Evolutionary conservation across 2,113 vertebrate genomes (phyloP), one percentile per base, ranked within the genome.

Genomic region (Atlantisia rogersi): DNA sequence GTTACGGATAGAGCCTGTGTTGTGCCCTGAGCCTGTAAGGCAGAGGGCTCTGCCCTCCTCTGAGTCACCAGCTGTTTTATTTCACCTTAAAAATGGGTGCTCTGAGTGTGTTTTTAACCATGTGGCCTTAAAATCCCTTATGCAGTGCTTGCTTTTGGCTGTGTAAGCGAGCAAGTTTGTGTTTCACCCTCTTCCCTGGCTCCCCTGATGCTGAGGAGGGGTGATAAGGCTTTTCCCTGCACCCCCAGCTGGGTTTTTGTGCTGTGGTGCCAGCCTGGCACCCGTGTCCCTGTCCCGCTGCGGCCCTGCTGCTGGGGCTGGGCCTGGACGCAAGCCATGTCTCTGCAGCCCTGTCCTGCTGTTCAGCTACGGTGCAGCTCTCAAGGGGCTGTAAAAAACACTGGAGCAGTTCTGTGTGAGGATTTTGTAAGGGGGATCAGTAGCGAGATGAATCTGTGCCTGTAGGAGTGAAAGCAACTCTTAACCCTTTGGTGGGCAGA

Each of bases 1-100:
- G 21, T 20, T 0, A 0, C 3, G 21, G 3, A 7, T 35, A 28
- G 86, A 12, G 55, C 0, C 1, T 12, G 26, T 6, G 11, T 15
- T 26, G 55, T 32, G 53, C 68, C 50, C 71, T 22, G 37, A 31
- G 1, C 44, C 15, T 8, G 4, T 4, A 13, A 13, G 29, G 40
- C 7, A 16, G 6, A 65, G 32, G 39, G 2, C 11, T 35, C 22
- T 62, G 53, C 53, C 59, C 48, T 42, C 26, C 35, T 58, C 44
- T 7, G n/a, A 35, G 14, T 15, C 14, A 10, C 2, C 24, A 59
- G 6, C 15, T 37, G 24, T 3, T 53, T 82, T 10, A 22, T 2
- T 58, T 52, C 67, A 55, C 58, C 56, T 75, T 21, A 8, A 39
- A 50, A 50, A 5, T 2, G 15, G 3, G 8, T 50, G n/a, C 12